Evolutionary conservation across 2,797 vertebrate species (phyloP), one percentile per base, ranked within the genome.

Genomic region (Siniperca obscura): DNA sequence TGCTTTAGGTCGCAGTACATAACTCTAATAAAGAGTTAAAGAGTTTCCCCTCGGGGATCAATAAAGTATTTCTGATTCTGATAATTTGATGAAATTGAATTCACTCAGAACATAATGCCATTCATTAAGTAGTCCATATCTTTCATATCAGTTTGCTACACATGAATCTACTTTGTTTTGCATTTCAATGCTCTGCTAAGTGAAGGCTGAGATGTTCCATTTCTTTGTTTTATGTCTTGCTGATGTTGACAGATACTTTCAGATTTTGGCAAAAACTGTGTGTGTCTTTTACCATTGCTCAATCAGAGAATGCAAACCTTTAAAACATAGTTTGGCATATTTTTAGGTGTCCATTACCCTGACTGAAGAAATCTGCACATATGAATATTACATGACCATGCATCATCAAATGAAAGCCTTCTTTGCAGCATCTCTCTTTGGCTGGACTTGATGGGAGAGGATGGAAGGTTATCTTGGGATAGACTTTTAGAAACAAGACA

Each of bases 381-480:
- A 85, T 92, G 44, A 91, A 93, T 93, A 91, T 80, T 92, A 70
- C 65, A 92, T 91, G 86, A 70, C 40, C 30, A 40, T 82, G 74
- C 82, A 83, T 74, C 75, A 78, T 79, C 67, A 50, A 73, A 27
- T 61, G 78, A 80, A 78, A 83, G 60, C 53, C 56, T 59, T n/a
- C 17, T 46, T 65, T 68, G 59, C 83, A 81, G 80, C 61, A 52
- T 52, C 67, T 66, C 64, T 70, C 27, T 38, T 17, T 50, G 42
- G 59, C 7, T 38, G 16, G 46, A 76, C 52, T 61, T 40, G 22
- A 70, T 74, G 65, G 34, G 21, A 38, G 61, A 77, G 22, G 52
- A 69, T 61, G 44, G 5, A 13, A 52, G 65, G 74, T 88, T 76
- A 83, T 79, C 27, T 78, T 7, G 1, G 82, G 72, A 11, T 62